Evolutionary conservation across 2,113 vertebrate genomes (phyloP), one percentile per base, ranked within the genome.

Genomic region (Lonchura striata): DNA sequence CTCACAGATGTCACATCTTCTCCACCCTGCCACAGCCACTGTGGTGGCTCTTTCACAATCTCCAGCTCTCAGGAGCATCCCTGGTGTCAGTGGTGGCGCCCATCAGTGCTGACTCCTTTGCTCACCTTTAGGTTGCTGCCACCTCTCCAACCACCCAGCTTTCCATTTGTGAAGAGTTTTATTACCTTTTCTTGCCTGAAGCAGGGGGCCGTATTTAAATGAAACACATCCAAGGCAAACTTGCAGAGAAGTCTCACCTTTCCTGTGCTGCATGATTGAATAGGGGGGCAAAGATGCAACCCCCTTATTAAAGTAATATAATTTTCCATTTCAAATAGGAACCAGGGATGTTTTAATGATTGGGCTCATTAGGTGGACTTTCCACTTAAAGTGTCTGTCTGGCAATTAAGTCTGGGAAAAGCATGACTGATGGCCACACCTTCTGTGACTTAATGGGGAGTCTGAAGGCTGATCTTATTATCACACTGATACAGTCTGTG

Each of bases 381-480:
- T 96, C 98, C 97, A 97, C 97, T 98, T 98, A 97, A 98, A 98
- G 96, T 98, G 98, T 97, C 98, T 98, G 96, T 96, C 97, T 97
- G 97, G 97, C 98, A 98, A 98, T 98, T 98, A 98, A 98, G 96
- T 95, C 96, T 97, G 96, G 97, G 97, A 97, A 97, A 97, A 98
- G 97, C 97, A 97, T 98, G 97, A 98, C 96, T 96, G 98, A 98
- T 97, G 97, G 96, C 98, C 98, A 98, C 98, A 98, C 98, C 98
- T 98, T 98, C 97, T 97, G 97, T 96, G 97, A 95, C 96, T 98
- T 98, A 98, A 98, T 98, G 96, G 98, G 95, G 97, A 98, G 96
- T 97, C 97, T 97, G 98, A 98, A 98, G 97, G 97, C 98, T 98
- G 97, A 97, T 98, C 97, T 98, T 98, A 98, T 98, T 98, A 98